A percentile compares a stretch with the other conserved stretches of the same genome.
Evolutionary conservation across 2,797 vertebrate genomes (phyloP).

Genomic region (Anguilla marmorata): DNA sequence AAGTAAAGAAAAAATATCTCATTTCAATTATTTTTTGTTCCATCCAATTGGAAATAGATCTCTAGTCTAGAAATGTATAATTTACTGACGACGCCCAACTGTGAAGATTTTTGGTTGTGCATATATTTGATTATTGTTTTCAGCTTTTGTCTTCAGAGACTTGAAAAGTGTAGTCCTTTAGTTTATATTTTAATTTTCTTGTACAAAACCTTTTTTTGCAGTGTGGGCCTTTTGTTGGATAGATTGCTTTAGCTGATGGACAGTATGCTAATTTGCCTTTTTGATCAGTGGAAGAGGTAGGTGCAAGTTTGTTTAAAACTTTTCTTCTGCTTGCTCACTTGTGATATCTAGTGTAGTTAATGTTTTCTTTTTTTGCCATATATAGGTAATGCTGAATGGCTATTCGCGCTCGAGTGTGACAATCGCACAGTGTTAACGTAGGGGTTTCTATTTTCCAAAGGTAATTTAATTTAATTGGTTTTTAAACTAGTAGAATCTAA

Average conservation of each 20-base stretch:
- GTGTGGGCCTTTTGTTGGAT: background rate
- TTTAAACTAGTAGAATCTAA: background rate
- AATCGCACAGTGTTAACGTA: constrained; percentile 10
- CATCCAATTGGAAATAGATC: background rate
- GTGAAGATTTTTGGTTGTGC: background rate
- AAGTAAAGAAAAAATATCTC: background rate
- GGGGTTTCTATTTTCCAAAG: constrained; percentile 11
- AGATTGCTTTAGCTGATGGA: background rate
- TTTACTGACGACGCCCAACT: background rate
- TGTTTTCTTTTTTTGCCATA: background rate
- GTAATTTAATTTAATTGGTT: background rate
- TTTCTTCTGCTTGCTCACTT: background rate
- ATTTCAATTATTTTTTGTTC: background rate
- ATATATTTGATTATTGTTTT: background rate
- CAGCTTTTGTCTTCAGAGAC: background rate
- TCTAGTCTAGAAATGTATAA: background rate
- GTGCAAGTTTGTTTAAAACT: constrained; percentile 7
- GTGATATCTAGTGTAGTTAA: background rate
- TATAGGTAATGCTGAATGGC: constrained; percentile 5
- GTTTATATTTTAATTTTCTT: background rate
- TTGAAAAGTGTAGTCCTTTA: background rate
- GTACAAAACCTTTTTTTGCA: background rate
- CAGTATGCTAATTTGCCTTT: background rate
- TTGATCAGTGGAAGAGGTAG: constrained; percentile 29
- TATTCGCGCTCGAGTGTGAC: constrained; percentile 1